A percentile compares a stretch with the other conserved stretches of the same genome.
Evolutionary conservation across 2,797 vertebrate genomes (phyloP).

Genomic region (Lophotriccus pileatus): DNA sequence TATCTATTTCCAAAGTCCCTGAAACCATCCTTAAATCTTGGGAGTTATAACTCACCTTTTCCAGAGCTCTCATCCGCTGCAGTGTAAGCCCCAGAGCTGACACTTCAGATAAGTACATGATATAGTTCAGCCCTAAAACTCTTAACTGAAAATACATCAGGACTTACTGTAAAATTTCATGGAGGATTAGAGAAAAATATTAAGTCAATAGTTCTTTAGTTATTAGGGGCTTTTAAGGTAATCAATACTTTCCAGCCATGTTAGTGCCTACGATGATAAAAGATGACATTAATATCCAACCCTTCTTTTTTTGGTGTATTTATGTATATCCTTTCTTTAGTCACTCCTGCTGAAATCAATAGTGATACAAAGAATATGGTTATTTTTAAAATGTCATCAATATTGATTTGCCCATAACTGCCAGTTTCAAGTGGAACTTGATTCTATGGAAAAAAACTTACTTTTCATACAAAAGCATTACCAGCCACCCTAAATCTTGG

Average conservation of each 20-base stretch:
- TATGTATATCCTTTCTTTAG: neutral
- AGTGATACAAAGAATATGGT: neutral
- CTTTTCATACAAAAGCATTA: neutral
- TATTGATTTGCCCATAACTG: neutral
- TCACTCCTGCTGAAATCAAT: constrained; percentile 4
- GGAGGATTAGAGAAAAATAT: constrained; percentile 54
- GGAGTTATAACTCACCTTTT: constrained; percentile 10
- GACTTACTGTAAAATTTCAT: constrained; percentile 53
- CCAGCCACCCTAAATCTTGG: neutral
- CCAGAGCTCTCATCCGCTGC: neutral
- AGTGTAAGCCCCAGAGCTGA: neutral
- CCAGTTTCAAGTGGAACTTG: neutral
- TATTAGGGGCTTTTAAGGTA: constrained; percentile 52
- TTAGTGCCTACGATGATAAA: constrained; percentile 1
- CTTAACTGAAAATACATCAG: constrained; percentile 44
- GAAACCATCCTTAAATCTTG: neutral
- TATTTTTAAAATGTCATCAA: neutral
- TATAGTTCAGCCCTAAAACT: constrained; percentile 44
- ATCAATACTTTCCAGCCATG: constrained; percentile 56
- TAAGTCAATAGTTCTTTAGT: constrained; percentile 45
- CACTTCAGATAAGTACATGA: neutral
- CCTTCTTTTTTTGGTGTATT: neutral
- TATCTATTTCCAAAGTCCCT: neutral
- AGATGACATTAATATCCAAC: neutral
- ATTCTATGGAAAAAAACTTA: neutral